A percentile compares a stretch with the other conserved stretches of the same genome.
These are phyloP conservation scores for Ciconia maguari DNA, from an alignment of 2,113 vertebrate genomes.

Conservation along the genomic window DNA sequence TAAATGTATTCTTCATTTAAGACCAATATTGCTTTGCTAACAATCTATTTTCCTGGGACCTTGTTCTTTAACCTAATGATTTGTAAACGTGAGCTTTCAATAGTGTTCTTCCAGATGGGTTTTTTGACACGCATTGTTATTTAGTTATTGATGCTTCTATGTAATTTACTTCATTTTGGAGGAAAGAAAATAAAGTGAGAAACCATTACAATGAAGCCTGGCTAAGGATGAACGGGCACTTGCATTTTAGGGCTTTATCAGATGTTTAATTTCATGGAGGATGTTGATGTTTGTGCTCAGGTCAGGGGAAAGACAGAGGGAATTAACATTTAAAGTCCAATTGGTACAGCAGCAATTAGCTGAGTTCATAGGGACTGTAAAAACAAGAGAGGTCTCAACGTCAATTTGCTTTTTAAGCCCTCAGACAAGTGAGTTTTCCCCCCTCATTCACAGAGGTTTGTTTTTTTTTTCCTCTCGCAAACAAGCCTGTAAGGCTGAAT, in stretches of 20 bases:
- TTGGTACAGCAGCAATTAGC: not conserved
- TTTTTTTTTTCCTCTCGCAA: not conserved
- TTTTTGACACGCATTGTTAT: not conserved
- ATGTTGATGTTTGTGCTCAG: not conserved
- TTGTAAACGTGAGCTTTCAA: not conserved
- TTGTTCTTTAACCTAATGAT: not conserved
- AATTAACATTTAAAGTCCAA: not conserved
- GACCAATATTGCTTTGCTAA: not conserved
- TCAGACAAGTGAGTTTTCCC: not conserved
- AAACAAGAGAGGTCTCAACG: not conserved
- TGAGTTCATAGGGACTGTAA: not conserved
- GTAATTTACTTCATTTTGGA: not conserved
- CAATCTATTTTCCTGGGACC: not conserved
- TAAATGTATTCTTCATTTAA: not conserved
- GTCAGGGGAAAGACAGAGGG: not conserved
- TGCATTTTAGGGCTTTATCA: not conserved
- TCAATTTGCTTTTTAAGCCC: not conserved
- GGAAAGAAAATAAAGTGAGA: not conserved
- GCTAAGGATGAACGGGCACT: not conserved
- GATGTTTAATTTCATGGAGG: not conserved
- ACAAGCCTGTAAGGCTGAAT: not conserved
- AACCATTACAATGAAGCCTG: not conserved
- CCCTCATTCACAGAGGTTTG: not conserved
- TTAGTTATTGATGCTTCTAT: not conserved
- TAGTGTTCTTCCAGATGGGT: not conserved